Conservation (phyloP, 2,888 invertebrate genomes). For the Iphiclides podalirius region DNA sequence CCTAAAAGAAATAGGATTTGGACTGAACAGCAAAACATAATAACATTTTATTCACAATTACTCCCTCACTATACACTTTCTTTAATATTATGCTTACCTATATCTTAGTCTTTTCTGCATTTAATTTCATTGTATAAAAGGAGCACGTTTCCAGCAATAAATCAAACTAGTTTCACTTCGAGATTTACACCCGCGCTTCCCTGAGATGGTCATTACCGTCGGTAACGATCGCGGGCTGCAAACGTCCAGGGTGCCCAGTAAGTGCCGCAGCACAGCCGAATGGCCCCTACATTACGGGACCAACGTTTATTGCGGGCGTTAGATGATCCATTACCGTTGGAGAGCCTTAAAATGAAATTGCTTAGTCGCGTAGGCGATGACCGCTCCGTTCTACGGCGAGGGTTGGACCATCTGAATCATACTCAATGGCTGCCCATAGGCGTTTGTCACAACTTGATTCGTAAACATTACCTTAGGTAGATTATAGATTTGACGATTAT, state of each 20-base stretch:
- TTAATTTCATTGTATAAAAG: background rate
- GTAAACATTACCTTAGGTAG: no score
- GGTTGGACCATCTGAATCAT: slow-evolving; percentile 1
- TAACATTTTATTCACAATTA: no score
- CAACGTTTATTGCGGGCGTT: slow-evolving; percentile 40
- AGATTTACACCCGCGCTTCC: slow-evolving; percentile 20
- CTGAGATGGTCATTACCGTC: slow-evolving; percentile 21
- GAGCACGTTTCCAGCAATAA: slow-evolving; percentile 5
- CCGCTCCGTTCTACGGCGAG: slow-evolving; percentile 19
- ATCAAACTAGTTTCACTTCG: slow-evolving; percentile 19
- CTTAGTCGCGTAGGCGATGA: slow-evolving; percentile 44
- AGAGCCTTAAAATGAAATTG: slow-evolving; percentile 50
- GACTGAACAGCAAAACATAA: no score
- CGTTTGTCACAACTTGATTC: no score
- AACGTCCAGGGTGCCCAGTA: slow-evolving; percentile 16
- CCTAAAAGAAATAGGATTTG: no score
- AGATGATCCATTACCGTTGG: slow-evolving; percentile 38
- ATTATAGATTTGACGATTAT: no score
- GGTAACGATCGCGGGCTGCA: slow-evolving; percentile 12
- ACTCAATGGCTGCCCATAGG: slow-evolving; percentile 1
- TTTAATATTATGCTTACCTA: no score
- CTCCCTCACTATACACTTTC: no score
- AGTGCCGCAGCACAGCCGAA: slow-evolving; percentile 36
- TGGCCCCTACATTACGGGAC: slow-evolving; percentile 39
- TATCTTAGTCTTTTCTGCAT: no score